These are phyloP conservation scores for Panulirus ornatus DNA, from an alignment of 1,140 invertebrate genomes.

Conservation along the genomic window DNA sequence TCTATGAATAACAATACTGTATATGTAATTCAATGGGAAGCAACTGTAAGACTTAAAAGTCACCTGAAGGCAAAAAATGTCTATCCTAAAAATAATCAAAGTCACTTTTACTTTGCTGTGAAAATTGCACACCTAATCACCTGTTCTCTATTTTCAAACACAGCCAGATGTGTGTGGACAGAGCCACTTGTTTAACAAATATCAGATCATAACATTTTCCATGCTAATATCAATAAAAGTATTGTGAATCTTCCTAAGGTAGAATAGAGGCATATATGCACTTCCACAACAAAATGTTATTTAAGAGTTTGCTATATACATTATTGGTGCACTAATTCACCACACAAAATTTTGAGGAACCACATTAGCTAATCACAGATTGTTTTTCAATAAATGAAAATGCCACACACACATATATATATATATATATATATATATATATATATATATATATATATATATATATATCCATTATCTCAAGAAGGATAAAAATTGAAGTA, in stretches of 20 bases:
- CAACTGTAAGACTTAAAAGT: background rate
- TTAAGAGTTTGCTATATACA: background rate
- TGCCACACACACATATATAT: background rate
- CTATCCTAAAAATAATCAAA: background rate
- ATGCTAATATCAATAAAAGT: background rate
- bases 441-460: no score
- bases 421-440: no score
- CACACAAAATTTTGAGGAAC: conserved; percentile 46
- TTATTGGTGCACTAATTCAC: conserved; percentile 2
- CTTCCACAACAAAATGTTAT: background rate
- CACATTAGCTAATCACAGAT: conserved; percentile 41
- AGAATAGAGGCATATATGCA: background rate
- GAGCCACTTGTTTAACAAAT: background rate
- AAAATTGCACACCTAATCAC: background rate
- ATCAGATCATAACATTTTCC: background rate
- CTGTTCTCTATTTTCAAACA: background rate
- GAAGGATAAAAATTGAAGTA: background rate
- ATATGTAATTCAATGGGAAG: background rate
- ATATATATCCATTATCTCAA: no score
- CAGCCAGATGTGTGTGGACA: background rate
- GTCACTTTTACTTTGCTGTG: background rate
- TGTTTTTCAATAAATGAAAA: background rate
- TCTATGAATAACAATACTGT: background rate
- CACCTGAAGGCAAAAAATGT: background rate
- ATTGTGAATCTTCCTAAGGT: background rate